Evolutionary conservation across 2,113 vertebrate species (phyloP), one percentile per base, ranked within the genome.

Genomic region (Pardalotus punctatus): DNA sequence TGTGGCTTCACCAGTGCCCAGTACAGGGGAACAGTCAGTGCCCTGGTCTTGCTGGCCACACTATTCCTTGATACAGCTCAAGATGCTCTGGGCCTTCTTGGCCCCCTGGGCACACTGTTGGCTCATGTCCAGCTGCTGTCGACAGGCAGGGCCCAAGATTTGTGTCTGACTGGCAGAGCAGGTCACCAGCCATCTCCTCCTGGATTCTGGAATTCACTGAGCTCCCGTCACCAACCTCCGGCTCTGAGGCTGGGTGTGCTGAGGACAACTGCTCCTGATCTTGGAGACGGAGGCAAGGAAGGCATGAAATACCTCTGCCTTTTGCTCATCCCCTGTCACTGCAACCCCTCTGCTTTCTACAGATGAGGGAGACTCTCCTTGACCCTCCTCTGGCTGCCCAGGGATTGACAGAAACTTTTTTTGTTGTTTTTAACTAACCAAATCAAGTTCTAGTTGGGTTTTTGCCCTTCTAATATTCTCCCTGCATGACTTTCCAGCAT

Each of bases 141-240:
- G 10, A 19, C 27, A 33, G 9, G 7, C 64, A 78, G 28, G 14
- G 15, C 19, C 47, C 38, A 29, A 11, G n/a, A 70, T 45, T 13
- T 38, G 47, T 29, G 27, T 53, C 47, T 38, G 10, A 5, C 6
- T 23, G 40, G n/a, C 28, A 70, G 19, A 61, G 56, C 23, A 62
- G 15, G 15, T 40, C 84, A 70, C n/a, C 50, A 6, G 10, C 54
- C 33, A 23, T 23, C 10, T 23, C 40, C 28, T 43, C 22, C 27
- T 9, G 33, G 18, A 33, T 45, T 53, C 13, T 0, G 1, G 38
- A 23, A 6, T 43, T 12, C 12, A 15, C 19, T 60, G 45, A 51
- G 33, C 27, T 33, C 33, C 5, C 1, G 0, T 38, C 33, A 27
- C 33, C 13, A 10, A 18, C 14, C 58, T 15, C 45, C 15, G 14